Evolutionary conservation across 2,888 invertebrate species (phyloP), one percentile per base, ranked within the genome.

Genomic region (Timema podura): DNA sequence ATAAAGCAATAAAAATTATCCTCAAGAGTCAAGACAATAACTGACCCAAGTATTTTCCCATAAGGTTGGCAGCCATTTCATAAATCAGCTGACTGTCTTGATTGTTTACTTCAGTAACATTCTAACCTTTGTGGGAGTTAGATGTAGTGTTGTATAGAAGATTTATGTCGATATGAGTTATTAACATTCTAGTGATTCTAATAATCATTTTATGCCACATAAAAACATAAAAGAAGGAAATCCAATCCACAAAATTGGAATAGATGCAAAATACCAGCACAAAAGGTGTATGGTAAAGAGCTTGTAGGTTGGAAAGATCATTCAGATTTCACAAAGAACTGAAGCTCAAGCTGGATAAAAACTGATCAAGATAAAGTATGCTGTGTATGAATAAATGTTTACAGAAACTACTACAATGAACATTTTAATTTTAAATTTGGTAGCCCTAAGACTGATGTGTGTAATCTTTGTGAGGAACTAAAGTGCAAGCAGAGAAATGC

Each of bases 21-120:
- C 59, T n/a, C n/a, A n/a, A n/a, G n/a, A n/a, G n/a, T 59, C 59
- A 16, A 59, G 59, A 44, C 59, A 59, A 59, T 6, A 59, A 59
- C 5, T 59, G 59, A 8, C 59, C 59, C 16, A 5, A 59, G 6
- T 59, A 44, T 44, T n/a, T 59, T 59, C 30, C 59, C 11, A 16
- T 59, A 44, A 16, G 9, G 59, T 59, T 9, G 59, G 59, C 44
- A 59, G 16, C 16, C 15, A 5, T 59, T 16, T 59, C 15, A 5
- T 59, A 6, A 44, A 8, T 9, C 30, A 8, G 5, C 10, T 44
- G 59, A 13, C 15, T 13, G 8, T 57, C 6, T 13, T 57, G 8
- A 59, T 16, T 11, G 16, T n/a, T 57, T 57, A 9, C 15, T 57
- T 57, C 16, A 59, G 30, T 5, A 59, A 15, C 5, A 5, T 9